A percentile compares a stretch with the other conserved stretches of the same genome.
Conservation (phyloP, 2,888 invertebrate species). For the Cephus pygmeus region DNA sequence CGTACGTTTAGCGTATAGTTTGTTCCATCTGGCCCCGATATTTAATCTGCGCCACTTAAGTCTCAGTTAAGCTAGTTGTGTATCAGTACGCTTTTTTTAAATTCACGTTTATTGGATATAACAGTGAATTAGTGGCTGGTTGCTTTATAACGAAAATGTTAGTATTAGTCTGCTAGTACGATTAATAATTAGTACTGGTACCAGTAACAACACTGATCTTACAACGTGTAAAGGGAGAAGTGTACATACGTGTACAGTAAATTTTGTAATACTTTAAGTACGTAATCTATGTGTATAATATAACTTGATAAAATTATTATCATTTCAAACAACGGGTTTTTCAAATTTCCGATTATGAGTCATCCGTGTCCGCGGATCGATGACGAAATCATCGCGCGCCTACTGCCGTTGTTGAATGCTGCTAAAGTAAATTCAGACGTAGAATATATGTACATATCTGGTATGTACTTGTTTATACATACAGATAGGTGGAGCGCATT, state of each 20-base stretch:
- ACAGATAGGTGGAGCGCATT: neutral
- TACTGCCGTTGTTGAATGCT: neutral
- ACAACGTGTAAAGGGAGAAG: neutral
- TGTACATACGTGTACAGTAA: neutral
- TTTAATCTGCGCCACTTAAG: constrained; percentile 33
- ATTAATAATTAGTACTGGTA: neutral
- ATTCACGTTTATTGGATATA: neutral
- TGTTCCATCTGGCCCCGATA: constrained; percentile 28
- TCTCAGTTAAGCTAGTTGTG: constrained; percentile 25
- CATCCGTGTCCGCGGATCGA: neutral
- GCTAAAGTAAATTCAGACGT: neutral
- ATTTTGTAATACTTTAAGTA: neutral
- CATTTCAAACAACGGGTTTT: neutral
- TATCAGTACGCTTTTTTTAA: constrained; percentile 1
- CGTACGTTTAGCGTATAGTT: constrained; percentile 10
- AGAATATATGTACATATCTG: neutral
- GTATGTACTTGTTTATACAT: neutral
- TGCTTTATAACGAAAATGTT: neutral
- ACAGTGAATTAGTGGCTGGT: neutral
- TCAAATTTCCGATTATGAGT: neutral
- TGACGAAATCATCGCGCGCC: neutral
- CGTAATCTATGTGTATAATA: neutral
- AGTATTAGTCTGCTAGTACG: neutral
- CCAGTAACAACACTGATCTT: neutral
- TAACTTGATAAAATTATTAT: neutral